Evolutionary conservation across 2,888 invertebrate species (phyloP).

Genomic region (Tuta absoluta): DNA sequence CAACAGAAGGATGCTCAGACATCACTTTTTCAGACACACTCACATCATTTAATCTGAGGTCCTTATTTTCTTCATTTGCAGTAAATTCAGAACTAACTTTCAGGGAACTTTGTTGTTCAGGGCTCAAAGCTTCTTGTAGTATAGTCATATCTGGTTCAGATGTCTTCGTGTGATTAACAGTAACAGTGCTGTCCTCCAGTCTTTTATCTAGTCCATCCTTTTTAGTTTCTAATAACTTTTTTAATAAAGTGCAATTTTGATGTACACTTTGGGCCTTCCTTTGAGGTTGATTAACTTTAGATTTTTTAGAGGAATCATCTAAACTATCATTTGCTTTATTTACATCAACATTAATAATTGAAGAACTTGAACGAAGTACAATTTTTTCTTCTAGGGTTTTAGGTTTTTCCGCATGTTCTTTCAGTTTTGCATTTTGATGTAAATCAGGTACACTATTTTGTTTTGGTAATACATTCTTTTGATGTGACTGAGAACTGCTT

Average conservation of each 20-base stretch:
- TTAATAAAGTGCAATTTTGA: conserved; percentile 71
- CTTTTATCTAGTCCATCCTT: conserved; percentile 55
- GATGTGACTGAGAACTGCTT: conserved; percentile 25
- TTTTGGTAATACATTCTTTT: conserved; percentile 29
- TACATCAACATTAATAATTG: neutral
- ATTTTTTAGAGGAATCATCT: neutral
- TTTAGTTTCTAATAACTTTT: conserved; percentile 68
- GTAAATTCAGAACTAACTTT: conserved; percentile 41
- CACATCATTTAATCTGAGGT: conserved; percentile 44
- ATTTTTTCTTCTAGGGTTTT: neutral
- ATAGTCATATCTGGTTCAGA: conserved; percentile 40
- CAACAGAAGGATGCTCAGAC: neutral
- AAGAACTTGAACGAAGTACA: neutral
- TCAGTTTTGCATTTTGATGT: conserved; percentile 25
- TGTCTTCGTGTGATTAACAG: conserved; percentile 44
- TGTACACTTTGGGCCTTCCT: conserved; percentile 45
- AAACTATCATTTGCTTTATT: neutral
- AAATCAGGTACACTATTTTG: conserved; percentile 44
- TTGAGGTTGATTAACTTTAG: conserved; percentile 36
- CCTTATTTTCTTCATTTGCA: conserved; percentile 40
- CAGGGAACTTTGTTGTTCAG: conserved; percentile 39
- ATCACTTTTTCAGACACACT: conserved; percentile 31
- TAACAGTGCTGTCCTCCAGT: conserved; percentile 44
- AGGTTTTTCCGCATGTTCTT: conserved; percentile 28
- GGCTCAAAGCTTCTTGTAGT: conserved; percentile 41